phyloP scores from a whole-genome alignment of 2,113 vertebrate genomes.

The Prunella himalayana region DNA sequence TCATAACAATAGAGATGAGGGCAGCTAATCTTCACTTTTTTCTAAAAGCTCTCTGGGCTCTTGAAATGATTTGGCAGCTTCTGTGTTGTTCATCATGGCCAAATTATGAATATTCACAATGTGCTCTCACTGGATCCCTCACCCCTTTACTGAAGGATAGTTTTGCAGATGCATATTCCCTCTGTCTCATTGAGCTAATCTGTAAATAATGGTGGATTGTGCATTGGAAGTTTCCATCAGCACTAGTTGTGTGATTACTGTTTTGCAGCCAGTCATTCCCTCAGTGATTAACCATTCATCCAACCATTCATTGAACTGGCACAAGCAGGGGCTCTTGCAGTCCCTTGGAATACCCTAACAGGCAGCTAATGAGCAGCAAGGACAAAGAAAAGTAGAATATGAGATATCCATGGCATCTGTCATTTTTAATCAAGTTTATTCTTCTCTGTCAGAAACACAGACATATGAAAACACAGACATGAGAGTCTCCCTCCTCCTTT shows the following conservation, averaged over 20 bases:
- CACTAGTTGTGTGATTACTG: neutral
- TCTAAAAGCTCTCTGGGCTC: neutral
- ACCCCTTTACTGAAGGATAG: neutral
- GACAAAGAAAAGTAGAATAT: neutral
- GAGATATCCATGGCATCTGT: neutral
- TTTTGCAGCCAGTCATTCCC: neutral
- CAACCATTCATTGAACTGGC: neutral
- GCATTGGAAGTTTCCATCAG: neutral
- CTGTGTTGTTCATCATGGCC: neutral
- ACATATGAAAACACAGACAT: rapidly evolving
- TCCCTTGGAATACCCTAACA: neutral
- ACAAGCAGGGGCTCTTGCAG: neutral
- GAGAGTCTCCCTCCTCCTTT: neutral
- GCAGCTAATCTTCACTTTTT: neutral
- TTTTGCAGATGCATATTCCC: neutral
- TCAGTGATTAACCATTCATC: neutral
- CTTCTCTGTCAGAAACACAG: neutral
- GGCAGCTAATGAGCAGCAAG: neutral
- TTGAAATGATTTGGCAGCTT: neutral
- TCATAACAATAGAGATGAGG: neutral
- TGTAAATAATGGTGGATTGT: neutral
- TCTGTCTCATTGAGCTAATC: neutral
- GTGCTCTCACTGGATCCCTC: neutral
- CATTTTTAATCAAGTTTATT: neutral
- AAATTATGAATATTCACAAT: neutral